Evolutionary conservation across 2,797 vertebrate species (phyloP).

Genomic region (Ctenosaura bakeri): DNA sequence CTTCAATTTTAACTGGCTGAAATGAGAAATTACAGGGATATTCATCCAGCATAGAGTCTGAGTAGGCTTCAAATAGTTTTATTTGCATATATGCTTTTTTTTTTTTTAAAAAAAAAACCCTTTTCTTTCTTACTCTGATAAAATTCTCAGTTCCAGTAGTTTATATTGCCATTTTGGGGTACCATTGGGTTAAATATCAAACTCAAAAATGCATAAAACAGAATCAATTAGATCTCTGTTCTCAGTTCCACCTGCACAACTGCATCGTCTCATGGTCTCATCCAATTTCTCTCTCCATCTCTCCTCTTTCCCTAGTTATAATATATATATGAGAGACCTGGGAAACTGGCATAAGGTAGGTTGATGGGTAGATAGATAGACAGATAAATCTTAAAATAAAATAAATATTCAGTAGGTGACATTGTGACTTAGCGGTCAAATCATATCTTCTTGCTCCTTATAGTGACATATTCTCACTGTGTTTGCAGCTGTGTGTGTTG

Average conservation of each 20-base stretch:
- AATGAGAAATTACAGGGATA: background rate
- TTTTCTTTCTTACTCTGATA: background rate
- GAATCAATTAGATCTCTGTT: background rate
- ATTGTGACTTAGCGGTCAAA: background rate
- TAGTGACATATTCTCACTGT: slow-evolving; percentile 58
- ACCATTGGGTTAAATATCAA: background rate
- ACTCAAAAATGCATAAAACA: background rate
- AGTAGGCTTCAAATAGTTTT: background rate
- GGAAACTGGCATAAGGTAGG: too few species aligned
- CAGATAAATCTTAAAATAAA: background rate
- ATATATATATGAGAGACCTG: background rate
- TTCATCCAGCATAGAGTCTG: background rate
- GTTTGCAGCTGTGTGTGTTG: slow-evolving; percentile 56
- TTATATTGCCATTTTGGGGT: background rate
- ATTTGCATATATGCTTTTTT: background rate
- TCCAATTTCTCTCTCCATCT: background rate
- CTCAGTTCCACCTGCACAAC: background rate
- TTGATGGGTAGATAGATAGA: background rate
- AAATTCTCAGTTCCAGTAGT: background rate
- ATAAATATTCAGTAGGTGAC: background rate
- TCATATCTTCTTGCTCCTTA: slow-evolving; percentile 7
- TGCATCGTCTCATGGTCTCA: background rate
- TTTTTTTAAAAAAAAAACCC: too few species aligned
- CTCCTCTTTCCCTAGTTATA: background rate
- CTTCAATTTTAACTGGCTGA: too few species aligned